Evolutionary conservation across 2,113 vertebrate species (phyloP).

Genomic region (Oceanodroma tethys): DNA sequence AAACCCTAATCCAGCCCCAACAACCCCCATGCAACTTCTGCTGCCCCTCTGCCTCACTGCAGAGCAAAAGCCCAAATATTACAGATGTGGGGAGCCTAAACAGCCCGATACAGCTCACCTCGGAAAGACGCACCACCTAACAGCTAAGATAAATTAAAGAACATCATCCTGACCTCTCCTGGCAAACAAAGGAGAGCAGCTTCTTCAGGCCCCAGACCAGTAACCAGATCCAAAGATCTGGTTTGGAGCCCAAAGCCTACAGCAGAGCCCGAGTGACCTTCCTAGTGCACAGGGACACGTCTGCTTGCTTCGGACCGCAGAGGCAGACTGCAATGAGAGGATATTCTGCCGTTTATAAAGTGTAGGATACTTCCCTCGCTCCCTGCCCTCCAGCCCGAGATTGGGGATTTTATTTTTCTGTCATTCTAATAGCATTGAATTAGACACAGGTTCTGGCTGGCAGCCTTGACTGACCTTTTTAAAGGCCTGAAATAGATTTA

Average conservation of each 20-base stretch:
- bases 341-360: neutral
- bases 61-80: neutral
- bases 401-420: neutral
- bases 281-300: neutral
- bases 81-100: neutral
- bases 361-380: neutral
- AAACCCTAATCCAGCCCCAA: neutral
- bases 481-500: slow-evolving; percentile 47
- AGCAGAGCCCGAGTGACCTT: neutral
- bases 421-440: neutral
- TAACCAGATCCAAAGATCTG: neutral
- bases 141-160: neutral
- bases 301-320: neutral
- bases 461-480: slow-evolving; percentile 57
- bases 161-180: neutral
- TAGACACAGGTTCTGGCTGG: slow-evolving; percentile 44
- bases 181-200: neutral
- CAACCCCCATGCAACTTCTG: neutral
- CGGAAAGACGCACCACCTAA: accelerated
- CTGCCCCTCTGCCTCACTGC: neutral
- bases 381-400: neutral
- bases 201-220: neutral
- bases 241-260: neutral
- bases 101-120: neutral
- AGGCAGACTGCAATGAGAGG: neutral